Evolutionary conservation across 64 coral and sea anemone species (phyloP).

Genomic region (Actinia equina): DNA sequence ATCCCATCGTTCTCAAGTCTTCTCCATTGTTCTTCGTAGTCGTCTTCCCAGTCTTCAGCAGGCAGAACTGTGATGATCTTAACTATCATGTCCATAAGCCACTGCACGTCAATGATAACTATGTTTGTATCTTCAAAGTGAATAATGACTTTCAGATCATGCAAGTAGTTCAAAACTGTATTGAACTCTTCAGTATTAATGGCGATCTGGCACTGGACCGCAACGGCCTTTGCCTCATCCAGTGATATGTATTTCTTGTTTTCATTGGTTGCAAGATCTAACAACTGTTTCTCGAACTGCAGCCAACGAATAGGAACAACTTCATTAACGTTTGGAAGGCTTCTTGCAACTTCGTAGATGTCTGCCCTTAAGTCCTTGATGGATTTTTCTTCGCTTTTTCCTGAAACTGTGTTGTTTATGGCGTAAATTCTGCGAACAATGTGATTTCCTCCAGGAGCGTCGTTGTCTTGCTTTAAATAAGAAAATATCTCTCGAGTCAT

Average conservation of each 20-base stretch:
- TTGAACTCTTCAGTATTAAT: not conserved
- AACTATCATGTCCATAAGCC: not conserved
- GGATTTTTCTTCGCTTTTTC: not conserved
- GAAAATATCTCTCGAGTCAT: not conserved
- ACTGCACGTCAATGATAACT: conserved; percentile 9
- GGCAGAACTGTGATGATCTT: not conserved
- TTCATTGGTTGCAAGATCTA: not conserved
- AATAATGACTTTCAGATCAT: not conserved
- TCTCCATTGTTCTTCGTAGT: not conserved
- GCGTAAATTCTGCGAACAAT: not conserved
- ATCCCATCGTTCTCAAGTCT: not conserved
- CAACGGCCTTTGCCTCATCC: not conserved
- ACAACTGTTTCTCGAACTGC: not conserved
- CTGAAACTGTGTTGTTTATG: conserved; percentile 10
- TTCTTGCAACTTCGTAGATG: not conserved
- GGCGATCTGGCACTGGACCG: not conserved
- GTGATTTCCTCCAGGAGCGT: not conserved
- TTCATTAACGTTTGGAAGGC: not conserved
- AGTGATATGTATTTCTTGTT: not conserved
- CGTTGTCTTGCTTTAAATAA: not conserved
- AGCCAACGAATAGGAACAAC: not conserved
- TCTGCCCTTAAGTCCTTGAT: not conserved
- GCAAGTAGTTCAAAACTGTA: conserved; percentile 11
- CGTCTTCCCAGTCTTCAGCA: not conserved
- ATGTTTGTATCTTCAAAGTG: not conserved